These are phyloP conservation scores for Anthopleura sola DNA, from an alignment of 64 coral and sea anemone genomes.

Conservation along the genomic window DNA sequence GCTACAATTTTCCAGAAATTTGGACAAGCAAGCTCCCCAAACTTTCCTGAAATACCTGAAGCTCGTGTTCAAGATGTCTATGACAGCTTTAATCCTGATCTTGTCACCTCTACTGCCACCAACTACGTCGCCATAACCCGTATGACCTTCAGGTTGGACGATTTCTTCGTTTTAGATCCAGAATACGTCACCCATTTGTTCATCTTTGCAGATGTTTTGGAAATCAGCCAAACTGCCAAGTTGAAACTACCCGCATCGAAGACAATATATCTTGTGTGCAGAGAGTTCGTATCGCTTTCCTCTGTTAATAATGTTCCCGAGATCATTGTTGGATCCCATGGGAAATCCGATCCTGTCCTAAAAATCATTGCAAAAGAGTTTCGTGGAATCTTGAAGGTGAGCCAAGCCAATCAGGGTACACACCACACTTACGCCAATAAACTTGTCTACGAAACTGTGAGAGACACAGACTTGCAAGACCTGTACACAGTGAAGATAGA, in stretches of 20 bases:
- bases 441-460: conserved; percentile 26
- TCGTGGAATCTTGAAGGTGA: conserved; percentile 48
- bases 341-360: conserved; percentile 27
- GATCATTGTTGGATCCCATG: conserved; percentile 37
- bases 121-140: conserved; percentile 45
- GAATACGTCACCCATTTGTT: conserved; percentile 44
- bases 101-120: conserved; percentile 45
- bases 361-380: conserved; percentile 42
- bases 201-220: conserved; percentile 44
- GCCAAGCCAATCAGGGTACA: conserved; percentile 27
- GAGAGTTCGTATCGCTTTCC: conserved; percentile 39
- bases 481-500: conserved; percentile 33
- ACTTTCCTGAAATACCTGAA: conserved; percentile 9
- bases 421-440: conserved; percentile 48
- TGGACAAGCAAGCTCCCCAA: conserved; percentile 26
- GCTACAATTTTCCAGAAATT: conserved; percentile 45
- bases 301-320: conserved; percentile 29
- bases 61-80: conserved; percentile 1
- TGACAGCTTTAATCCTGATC: conserved; percentile 45
- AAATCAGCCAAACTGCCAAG: conserved; percentile 33
- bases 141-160: conserved; percentile 34
- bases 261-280: conserved; percentile 37
- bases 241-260: conserved; percentile 24
- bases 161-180: conserved; percentile 41
- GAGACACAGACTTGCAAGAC: not conserved